Percentiles rank a stretch among this genome's conserved stretches.
Evolutionary conservation across 2,888 invertebrate species (phyloP).

Genomic region (Macaria liturata): DNA sequence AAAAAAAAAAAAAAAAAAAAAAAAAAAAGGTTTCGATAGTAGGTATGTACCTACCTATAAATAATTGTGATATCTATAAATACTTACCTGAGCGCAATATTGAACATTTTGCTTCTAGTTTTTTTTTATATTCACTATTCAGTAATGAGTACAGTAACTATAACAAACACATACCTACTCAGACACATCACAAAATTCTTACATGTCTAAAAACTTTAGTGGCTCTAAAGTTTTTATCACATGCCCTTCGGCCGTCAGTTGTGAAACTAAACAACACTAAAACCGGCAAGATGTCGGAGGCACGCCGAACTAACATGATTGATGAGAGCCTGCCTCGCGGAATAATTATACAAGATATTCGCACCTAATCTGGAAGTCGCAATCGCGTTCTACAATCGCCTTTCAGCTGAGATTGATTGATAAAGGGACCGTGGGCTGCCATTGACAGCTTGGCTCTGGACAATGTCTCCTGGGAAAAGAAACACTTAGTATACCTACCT

Average conservation of each 20-base stretch:
- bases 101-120: too few species aligned
- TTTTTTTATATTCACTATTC: too few species aligned
- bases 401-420: constrained; percentile 39
- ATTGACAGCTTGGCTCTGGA: constrained; percentile 13
- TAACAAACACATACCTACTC: too few species aligned
- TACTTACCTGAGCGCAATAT: too few species aligned
- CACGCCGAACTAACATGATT: constrained; percentile 50
- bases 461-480: background rate
- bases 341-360: constrained; percentile 44
- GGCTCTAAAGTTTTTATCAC: background rate
- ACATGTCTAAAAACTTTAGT: background rate
- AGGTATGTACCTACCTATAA: too few species aligned
- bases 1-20: too few species aligned
- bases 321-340: constrained; percentile 48
- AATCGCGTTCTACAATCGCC: constrained; percentile 35
- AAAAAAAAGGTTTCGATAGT: too few species aligned
- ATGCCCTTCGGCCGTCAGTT: background rate
- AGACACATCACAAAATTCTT: too few species aligned
- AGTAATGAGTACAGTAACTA: too few species aligned
- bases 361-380: constrained; percentile 40
- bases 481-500: too few species aligned
- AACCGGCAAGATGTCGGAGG: constrained; percentile 39
- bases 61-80: too few species aligned
- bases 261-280: constrained; percentile 24
- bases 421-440: constrained; percentile 18